phyloP scores from a whole-genome alignment of 1,140 invertebrate genomes.

The Ceratosolen fusciceps region DNA sequence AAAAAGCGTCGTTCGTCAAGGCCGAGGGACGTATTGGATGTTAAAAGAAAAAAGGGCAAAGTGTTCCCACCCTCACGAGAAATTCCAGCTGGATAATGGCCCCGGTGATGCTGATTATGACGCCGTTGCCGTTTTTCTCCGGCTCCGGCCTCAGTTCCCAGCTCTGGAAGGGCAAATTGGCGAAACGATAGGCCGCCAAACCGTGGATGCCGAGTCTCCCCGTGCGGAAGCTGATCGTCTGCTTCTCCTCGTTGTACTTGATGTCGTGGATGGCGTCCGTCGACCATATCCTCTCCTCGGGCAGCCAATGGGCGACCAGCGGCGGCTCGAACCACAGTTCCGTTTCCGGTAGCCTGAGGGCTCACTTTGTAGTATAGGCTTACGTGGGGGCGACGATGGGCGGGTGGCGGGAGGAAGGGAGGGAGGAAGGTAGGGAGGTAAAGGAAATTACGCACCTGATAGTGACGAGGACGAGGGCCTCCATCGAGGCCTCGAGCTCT shows the following conservation, averaged over 20 bases:
- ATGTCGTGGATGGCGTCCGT: slow-evolving; percentile 84
- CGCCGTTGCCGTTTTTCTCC: slow-evolving; percentile 69
- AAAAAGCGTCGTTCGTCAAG: no score
- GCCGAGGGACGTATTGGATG: no score
- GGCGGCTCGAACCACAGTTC: slow-evolving; percentile 89
- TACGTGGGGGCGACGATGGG: no score
- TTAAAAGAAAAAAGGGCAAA: no score
- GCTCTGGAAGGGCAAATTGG: slow-evolving; percentile 87
- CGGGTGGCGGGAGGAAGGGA: no score
- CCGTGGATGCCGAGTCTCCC: slow-evolving; percentile 83
- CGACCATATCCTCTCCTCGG: slow-evolving; percentile 76
- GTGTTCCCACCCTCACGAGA: slow-evolving; percentile 71
- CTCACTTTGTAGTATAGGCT: no score
- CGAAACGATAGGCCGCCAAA: slow-evolving; percentile 80
- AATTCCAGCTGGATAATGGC: slow-evolving; percentile 81
- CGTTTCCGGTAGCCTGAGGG: slow-evolving; percentile 78
- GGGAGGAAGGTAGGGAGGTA: no score
- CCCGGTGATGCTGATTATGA: slow-evolving; percentile 77
- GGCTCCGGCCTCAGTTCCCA: slow-evolving; percentile 85
- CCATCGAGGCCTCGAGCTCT: slow-evolving; percentile 80
- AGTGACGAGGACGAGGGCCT: slow-evolving; percentile 79
- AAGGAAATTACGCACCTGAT: slow-evolving; percentile 74
- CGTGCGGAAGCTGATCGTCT: slow-evolving; percentile 81
- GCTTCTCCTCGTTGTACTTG: slow-evolving; percentile 88
- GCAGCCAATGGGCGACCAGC: slow-evolving; percentile 83